These are phyloP conservation scores for Anguilla marmorata DNA, from an alignment of 2,797 vertebrate genomes.

Conservation along the genomic window DNA sequence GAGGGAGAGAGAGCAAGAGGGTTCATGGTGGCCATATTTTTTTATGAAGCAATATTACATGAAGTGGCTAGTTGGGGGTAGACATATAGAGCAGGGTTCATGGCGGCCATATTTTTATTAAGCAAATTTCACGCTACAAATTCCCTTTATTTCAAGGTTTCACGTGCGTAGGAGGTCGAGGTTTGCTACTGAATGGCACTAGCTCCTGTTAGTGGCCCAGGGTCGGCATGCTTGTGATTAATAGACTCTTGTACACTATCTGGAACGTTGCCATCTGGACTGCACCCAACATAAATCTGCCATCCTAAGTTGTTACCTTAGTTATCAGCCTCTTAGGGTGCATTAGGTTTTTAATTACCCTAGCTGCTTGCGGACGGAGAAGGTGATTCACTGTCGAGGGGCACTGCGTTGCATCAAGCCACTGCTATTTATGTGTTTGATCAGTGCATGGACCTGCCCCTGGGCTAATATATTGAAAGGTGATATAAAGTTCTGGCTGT, in stretches of 20 bases:
- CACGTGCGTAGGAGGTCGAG: not conserved
- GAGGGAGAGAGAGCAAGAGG: not conserved
- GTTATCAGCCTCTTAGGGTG: conserved; percentile 54
- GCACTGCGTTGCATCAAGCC: conserved; percentile 52
- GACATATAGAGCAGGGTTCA: not conserved
- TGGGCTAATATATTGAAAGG: not conserved
- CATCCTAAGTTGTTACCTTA: conserved; percentile 56
- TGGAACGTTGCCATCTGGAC: conserved; percentile 45
- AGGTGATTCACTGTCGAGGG: conserved; percentile 54
- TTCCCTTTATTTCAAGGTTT: not conserved
- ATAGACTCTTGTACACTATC: conserved; percentile 37
- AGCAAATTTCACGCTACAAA: not conserved
- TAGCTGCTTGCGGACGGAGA: conserved; percentile 51
- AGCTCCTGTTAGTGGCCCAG: conserved; percentile 23
- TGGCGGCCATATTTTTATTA: not conserved
- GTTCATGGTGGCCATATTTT: not conserved
- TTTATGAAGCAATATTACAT: not conserved
- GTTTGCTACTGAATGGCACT: not conserved
- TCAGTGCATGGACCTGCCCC: conserved; percentile 40
- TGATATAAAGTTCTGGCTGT: not conserved
- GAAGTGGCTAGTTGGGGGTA: no score
- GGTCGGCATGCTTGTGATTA: conserved; percentile 37
- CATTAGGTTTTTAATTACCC: conserved; percentile 53
- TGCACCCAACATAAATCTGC: conserved; percentile 50
- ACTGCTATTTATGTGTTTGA: conserved; percentile 54